phyloP scores from a whole-genome alignment of 2,888 invertebrate species.

The Lithophane ornitopus region DNA sequence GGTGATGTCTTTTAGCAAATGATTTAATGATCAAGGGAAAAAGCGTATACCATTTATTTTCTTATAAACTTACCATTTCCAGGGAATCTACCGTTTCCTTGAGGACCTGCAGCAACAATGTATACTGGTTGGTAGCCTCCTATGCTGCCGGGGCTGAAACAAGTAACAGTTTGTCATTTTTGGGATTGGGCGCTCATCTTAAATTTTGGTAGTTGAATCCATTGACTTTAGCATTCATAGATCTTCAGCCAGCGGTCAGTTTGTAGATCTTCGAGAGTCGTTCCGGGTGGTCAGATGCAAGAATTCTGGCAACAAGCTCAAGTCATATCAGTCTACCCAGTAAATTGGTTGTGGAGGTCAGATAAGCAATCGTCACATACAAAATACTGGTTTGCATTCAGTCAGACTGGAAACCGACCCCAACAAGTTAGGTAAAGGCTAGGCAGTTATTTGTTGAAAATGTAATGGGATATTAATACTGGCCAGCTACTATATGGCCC shows the following conservation, averaged over 20 bases:
- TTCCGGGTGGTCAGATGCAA: neutral
- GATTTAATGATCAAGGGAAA: too few relatives aligned
- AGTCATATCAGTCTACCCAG: too few relatives aligned
- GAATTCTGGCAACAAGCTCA: neutral
- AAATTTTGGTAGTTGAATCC: neutral
- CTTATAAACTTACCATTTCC: constrained; percentile 70
- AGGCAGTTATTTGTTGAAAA: neutral
- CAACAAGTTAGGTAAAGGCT: too few relatives aligned
- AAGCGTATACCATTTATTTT: neutral
- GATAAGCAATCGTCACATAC: neutral
- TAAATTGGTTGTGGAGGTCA: neutral
- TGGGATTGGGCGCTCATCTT: neutral
- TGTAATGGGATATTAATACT: neutral
- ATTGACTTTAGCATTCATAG: neutral
- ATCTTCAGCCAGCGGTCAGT: too few relatives aligned
- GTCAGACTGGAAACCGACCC: too few relatives aligned
- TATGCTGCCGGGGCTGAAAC: constrained; percentile 83
- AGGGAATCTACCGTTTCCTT: constrained; percentile 77
- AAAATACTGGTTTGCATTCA: neutral
- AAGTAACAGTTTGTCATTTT: neutral
- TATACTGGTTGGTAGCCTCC: constrained; percentile 87
- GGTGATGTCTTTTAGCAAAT: neutral
- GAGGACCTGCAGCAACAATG: constrained; percentile 84
- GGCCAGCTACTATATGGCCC: neutral
- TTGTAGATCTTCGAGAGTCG: neutral